Base-by-base conservation (phyloP, 2,888 invertebrate genomes). In the Molanna angustata region DNA sequence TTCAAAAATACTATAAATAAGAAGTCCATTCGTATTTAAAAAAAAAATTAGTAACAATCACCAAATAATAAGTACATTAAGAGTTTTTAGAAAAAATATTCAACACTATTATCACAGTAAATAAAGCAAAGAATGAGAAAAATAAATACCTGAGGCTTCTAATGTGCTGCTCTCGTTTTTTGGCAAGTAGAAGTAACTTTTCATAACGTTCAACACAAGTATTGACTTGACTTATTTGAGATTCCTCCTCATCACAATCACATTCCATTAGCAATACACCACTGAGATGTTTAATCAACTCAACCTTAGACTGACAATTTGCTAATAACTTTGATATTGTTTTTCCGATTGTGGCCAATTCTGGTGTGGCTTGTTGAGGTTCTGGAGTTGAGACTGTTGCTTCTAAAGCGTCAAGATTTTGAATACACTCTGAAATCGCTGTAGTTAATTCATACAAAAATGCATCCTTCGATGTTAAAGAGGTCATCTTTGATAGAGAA, bases 381-480 rank as follows among this genome's bases (percentile, higher is more conserved):
- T 81, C 79, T 2, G 80, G 78, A 54, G 81, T 78, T 51, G 78
- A 74, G 2, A 89, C 79, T 0, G 82, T 76, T n/a, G 70, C 74
- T 66, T 88, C 82, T 17, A 92, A 71, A 6, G 80, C 77, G 48
- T 85, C 80, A 2, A 92, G 71, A 56, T 86, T 81, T 4, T 75
- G 77, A 42, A 79, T 78, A 59, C 88, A 85, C 64, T 93, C 92
- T 37, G 72, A 72, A 3, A 91, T 77, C 0, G 90, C 92, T 2
- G 83, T 80, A 33, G 80, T 77, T 31, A 93, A 70, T 68, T 93
- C 91, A 62, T 82, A 84, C 49, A 84, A 72, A 65, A 91, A 93
- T 1, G 90, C 91, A 65, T 92, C 91, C 67, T 88, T 86, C 3
- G 90, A 85, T 35, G 90, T 90, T 56, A 86, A 82, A 11, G 85